Evolutionary conservation across 2,113 vertebrate genomes (phyloP), one percentile per base, ranked within the genome.

Genomic region (Chlorocebus sabaeus): DNA sequence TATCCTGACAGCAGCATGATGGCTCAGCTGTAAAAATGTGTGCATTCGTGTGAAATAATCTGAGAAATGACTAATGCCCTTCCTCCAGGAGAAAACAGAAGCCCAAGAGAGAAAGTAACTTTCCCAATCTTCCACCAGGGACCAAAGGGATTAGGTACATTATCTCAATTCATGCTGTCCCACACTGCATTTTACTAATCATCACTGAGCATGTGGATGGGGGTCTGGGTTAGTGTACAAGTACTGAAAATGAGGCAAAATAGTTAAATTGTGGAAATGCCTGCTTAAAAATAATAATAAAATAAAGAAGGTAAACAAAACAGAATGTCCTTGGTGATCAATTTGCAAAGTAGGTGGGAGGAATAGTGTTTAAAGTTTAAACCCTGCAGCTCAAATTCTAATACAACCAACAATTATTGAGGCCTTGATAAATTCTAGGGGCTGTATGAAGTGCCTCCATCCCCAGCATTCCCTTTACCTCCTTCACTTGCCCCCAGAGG

Each of bases 151-250:
- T 17, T 5, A 32, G 2, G 4, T 25, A 10, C 4, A 10, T 5
- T 3, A 17, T 7, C 13, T 50, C 30, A 61, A 10, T 12, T 7
- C 12, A 1, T 4, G 16, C 1, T 16, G 0, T 13, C 8, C 27
- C 5, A 5, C 2, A 14, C 6, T 5, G 2, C 14, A 27, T 10
- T 57, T 68, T 40, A 50, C 57, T 16, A 52, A 30, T 32, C 32
- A 10, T 32, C 12, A 12, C 9, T 27, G 27, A 59, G 18, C 4
- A 45, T 25, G 22, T 8, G 10, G 2, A 27, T n/a, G 14, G 52
- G 5, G 1, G 0, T 18, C 43, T 40, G 3, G 6, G 1, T 6
- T 4, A 40, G 11, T 17, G 0, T 6, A 78, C 64, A 12, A 2
- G 3, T 1, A 50, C 10, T 50, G 14, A 48, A 57, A 20, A 14